Evolutionary conservation across 2,113 vertebrate species (phyloP).

Genomic region (Lagopus leucura): DNA sequence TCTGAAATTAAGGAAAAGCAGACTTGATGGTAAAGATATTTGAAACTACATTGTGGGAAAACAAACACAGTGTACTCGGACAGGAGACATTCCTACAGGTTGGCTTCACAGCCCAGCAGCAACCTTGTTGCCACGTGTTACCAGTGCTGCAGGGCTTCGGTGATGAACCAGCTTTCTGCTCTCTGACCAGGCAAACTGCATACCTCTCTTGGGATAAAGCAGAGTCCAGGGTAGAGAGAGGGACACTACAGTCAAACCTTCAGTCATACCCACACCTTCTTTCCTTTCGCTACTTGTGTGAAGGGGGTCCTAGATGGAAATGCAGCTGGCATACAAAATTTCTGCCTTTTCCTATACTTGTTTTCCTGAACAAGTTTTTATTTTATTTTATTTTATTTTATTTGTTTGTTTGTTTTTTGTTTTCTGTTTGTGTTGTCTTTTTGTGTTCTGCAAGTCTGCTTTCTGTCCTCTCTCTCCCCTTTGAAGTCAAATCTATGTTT

Average conservation of each 20-base stretch:
- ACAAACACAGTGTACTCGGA: not conserved
- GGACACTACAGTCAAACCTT: not conserved
- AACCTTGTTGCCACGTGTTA: not conserved
- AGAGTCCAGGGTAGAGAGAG: fast-evolving
- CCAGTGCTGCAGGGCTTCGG: not conserved
- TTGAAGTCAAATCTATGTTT: not conserved
- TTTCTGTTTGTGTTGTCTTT: not conserved
- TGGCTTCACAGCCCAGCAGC: not conserved
- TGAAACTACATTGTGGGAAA: not conserved
- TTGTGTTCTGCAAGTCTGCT: not conserved
- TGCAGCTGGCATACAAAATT: not conserved
- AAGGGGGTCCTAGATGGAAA: not conserved
- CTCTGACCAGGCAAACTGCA: too few species aligned
- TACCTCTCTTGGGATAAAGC: not conserved
- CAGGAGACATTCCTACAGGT: fast-evolving
- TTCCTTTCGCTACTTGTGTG: not conserved
- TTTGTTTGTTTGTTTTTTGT: not conserved
- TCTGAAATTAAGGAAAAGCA: not conserved
- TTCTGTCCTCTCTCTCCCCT: not conserved
- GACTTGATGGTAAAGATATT: not conserved
- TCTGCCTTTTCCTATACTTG: not conserved
- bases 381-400: not conserved
- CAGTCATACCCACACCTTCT: not conserved
- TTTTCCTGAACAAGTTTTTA: not conserved
- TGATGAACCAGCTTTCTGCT: not conserved